phyloP scores from a whole-genome alignment of 2,113 vertebrate genomes.

The Regulus satrapa region DNA sequence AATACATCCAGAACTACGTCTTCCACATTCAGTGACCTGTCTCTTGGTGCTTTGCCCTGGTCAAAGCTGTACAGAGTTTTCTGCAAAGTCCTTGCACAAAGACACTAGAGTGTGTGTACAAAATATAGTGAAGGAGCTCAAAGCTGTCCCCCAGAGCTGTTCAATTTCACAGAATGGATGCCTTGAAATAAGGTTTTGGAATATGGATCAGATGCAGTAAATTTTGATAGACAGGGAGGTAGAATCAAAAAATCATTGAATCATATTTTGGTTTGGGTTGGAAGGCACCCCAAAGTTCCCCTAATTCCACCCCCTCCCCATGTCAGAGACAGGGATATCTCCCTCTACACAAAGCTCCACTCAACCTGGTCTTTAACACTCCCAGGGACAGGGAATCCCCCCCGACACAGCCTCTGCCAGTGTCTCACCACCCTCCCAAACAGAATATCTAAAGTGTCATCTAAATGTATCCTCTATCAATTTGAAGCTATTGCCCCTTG shows the following conservation, averaged over 20 bases:
- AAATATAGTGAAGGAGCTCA: background rate
- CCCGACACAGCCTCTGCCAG: background rate
- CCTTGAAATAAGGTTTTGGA: background rate
- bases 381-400: background rate
- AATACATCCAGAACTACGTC: background rate
- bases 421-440: background rate
- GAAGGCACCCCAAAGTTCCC: background rate
- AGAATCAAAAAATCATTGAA: background rate
- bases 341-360: background rate
- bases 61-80: background rate
- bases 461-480: background rate
- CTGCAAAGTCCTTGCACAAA: background rate
- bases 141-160: background rate
- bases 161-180: background rate
- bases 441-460: background rate
- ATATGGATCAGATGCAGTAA: background rate
- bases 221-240: background rate
- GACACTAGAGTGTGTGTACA: background rate
- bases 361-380: background rate
- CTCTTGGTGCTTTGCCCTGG: background rate
- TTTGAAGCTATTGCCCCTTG: background rate
- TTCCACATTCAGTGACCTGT: background rate
- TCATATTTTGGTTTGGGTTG: background rate
- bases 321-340: background rate
- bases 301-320: accelerated